phyloP scores from a whole-genome alignment of 2,888 invertebrate genomes.

The Polyommatus icarus region DNA sequence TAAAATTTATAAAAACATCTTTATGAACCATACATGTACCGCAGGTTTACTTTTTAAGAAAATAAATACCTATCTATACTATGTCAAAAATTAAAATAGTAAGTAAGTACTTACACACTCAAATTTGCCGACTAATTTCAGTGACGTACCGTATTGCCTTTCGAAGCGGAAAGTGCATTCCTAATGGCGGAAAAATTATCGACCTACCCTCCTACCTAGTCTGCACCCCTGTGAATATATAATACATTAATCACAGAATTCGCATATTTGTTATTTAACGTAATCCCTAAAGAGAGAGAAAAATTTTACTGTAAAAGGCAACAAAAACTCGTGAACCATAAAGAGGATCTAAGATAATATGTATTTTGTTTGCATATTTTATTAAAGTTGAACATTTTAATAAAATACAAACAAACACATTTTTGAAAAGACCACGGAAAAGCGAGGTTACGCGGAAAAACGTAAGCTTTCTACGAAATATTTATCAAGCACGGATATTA shows the following conservation, averaged over 20 bases:
- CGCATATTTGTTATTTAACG: slow-evolving; percentile 9
- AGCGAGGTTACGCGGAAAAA: not conserved
- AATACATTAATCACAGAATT: not conserved
- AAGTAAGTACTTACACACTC: no score
- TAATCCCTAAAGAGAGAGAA: not conserved
- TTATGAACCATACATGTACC: no score
- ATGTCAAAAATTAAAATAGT: no score
- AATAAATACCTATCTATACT: no score
- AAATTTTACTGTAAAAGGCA: not conserved
- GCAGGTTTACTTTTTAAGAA: no score
- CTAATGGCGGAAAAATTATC: not conserved
- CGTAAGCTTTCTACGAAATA: no score
- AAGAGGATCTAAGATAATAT: not conserved
- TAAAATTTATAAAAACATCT: no score
- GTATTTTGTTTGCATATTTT: not conserved
- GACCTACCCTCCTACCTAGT: not conserved
- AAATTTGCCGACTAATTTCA: no score
- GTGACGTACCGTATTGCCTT: no score
- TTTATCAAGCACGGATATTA: no score
- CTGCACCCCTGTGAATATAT: not conserved
- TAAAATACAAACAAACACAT: no score
- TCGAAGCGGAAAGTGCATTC: not conserved
- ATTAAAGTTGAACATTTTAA: no score
- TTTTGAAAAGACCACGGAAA: not conserved
- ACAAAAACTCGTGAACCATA: not conserved